A percentile compares a stretch with the other conserved stretches of the same genome.
These are phyloP conservation scores for Halocaridina rubra DNA, from an alignment of 2,888 invertebrate species.

Conservation along the genomic window DNA sequence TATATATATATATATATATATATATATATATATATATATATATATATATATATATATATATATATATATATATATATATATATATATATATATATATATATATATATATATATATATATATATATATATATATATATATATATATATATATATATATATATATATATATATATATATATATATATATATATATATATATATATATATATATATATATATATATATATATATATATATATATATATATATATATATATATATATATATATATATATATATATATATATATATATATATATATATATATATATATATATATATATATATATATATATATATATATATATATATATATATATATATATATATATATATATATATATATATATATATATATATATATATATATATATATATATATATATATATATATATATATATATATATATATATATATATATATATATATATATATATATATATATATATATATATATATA, in stretches of 20 bases:
- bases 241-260: slow-evolving; percentile 8
- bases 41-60: no score
- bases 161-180: neutral
- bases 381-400: neutral
- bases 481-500: neutral
- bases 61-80: no score
- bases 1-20: no score
- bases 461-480: neutral
- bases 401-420: neutral
- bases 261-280: neutral
- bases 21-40: no score
- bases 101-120: no score
- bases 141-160: neutral
- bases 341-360: neutral
- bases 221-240: neutral
- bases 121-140: neutral
- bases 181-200: neutral
- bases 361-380: slow-evolving; percentile 7
- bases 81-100: no score
- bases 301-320: slow-evolving; percentile 5
- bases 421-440: neutral
- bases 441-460: neutral
- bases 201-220: neutral
- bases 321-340: neutral
- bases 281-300: slow-evolving; percentile 5